Conservation (phyloP, 2,888 invertebrate genomes). For the Drosophila paramelanica region DNA sequence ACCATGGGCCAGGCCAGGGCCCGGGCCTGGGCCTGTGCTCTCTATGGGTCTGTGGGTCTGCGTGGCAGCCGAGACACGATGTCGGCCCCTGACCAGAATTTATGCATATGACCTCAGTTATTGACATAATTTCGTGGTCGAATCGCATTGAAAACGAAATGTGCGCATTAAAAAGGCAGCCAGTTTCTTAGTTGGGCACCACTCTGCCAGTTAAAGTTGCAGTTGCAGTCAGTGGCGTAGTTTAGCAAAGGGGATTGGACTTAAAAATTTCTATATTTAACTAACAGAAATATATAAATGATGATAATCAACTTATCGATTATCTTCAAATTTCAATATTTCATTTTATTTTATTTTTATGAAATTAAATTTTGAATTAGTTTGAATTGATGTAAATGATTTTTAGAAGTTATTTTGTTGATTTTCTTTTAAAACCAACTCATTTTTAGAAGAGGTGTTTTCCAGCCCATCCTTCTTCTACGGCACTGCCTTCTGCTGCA, state of each 20-base stretch:
- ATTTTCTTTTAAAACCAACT: too few relatives aligned
- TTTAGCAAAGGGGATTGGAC: not conserved
- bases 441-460: too few relatives aligned
- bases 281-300: too few relatives aligned
- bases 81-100: slow-evolving; percentile 65
- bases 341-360: too few relatives aligned
- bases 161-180: slow-evolving; percentile 51
- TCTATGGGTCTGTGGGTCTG: slow-evolving; percentile 75
- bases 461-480: not conserved
- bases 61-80: slow-evolving; percentile 60
- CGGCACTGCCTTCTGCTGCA: slow-evolving; percentile 5
- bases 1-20: not conserved
- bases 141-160: slow-evolving; percentile 70
- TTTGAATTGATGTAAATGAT: too few relatives aligned
- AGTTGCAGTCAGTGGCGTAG: slow-evolving; percentile 16
- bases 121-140: slow-evolving; percentile 78
- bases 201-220: slow-evolving; percentile 2
- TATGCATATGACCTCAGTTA: slow-evolving; percentile 81
- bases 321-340: too few relatives aligned
- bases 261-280: too few relatives aligned
- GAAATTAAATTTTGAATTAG: too few relatives aligned
- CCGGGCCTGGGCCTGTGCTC: slow-evolving; percentile 6
- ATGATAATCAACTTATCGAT: too few relatives aligned
- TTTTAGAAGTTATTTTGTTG: too few relatives aligned
- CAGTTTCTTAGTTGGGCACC: slow-evolving; percentile 12